Evolutionary conservation across 2,113 vertebrate species (phyloP).

Genomic region (Cynopterus brachyotis): DNA sequence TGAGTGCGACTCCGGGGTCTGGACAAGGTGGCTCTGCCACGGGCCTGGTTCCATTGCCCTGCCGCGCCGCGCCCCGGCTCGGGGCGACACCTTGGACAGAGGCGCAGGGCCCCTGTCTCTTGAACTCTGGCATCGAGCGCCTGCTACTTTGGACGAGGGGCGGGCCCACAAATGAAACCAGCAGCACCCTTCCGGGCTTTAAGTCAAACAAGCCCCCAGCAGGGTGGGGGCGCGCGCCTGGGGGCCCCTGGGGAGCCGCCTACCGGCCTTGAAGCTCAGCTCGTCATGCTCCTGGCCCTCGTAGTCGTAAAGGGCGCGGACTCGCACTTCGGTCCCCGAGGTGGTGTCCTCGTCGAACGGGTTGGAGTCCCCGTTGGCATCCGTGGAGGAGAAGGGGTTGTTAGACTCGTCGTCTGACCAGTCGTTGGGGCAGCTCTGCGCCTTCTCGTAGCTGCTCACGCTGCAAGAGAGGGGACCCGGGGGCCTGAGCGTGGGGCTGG

Average conservation of each 20-base stretch:
- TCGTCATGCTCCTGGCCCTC: conserved; percentile 98
- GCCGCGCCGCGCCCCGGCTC: background rate
- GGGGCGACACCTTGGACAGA: accelerated
- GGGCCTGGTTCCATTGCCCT: background rate
- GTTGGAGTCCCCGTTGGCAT: conserved; percentile 93
- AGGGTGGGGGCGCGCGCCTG: accelerated
- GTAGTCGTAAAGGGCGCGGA: conserved; percentile 96
- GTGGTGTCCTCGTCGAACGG: conserved; percentile 93
- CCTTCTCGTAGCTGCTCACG: conserved; percentile 91
- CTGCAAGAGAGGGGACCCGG: conserved; percentile 71
- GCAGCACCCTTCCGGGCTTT: background rate
- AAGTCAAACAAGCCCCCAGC: accelerated
- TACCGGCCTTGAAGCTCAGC: conserved; percentile 97
- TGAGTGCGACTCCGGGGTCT: background rate
- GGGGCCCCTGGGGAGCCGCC: conserved; percentile 5
- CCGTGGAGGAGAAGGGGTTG: conserved; percentile 92
- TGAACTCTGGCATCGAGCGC: background rate
- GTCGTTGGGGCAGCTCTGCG: conserved; percentile 86
- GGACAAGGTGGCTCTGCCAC: background rate
- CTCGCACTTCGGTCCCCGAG: conserved; percentile 87
- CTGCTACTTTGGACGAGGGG: background rate
- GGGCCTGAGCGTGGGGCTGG: background rate
- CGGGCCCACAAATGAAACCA: too few relatives aligned
- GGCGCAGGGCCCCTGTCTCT: background rate
- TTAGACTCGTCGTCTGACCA: conserved; percentile 95